Base-by-base conservation (phyloP, 2,797 vertebrate species). In the Otus scops region DNA sequence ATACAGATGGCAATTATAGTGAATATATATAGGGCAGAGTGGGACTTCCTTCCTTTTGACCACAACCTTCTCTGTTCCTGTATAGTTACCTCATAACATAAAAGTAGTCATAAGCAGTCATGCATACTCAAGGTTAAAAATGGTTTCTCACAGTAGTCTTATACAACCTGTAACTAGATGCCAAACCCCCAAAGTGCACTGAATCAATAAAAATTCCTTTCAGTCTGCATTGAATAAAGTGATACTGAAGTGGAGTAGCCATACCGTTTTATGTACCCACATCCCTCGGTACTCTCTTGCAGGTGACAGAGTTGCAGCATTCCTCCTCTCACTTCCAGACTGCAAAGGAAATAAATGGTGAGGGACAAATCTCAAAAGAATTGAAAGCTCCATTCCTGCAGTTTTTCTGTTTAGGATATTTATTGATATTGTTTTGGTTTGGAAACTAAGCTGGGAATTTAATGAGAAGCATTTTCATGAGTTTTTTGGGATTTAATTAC, bases 151-250 rank as follows among this genome's bases (percentile, higher is more conserved):
- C 74, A 92, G 65, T 59, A 51, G 60, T 75, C 67, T 92, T 97
- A 78, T 69, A 89, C 51, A 90, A 77, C 91, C 76, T 92, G 87
- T 94, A 96, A 92, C 36, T 65, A 75, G 77, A 93, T 89, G 76
- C 95, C 90, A 96, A 89, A 81, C 43, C 75, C 65, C 84, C 27
- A 41, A 93, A 94, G 93, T 78, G 57, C 89, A 89, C 48, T 65
- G 79, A 93, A 96, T 88, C 86, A 87, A 84, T 95, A 92, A 94
- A 96, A 97, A 89, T 92, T 87, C 61, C 73, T 93, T 51, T 88
- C 4, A 7, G 74, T 92, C 60, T 94, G 47, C 68, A 11, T 2
- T 84, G 75, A 85, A 73, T 88, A 85, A 74, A 79, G 85, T 13
- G 45, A 67, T 85, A 32, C 73, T 60, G 51, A 64, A 81, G 80